Percentiles rank a stretch among this genome's conserved stretches.
Evolutionary conservation across 2,797 vertebrate genomes (phyloP).

Genomic region (Todus mexicanus): DNA sequence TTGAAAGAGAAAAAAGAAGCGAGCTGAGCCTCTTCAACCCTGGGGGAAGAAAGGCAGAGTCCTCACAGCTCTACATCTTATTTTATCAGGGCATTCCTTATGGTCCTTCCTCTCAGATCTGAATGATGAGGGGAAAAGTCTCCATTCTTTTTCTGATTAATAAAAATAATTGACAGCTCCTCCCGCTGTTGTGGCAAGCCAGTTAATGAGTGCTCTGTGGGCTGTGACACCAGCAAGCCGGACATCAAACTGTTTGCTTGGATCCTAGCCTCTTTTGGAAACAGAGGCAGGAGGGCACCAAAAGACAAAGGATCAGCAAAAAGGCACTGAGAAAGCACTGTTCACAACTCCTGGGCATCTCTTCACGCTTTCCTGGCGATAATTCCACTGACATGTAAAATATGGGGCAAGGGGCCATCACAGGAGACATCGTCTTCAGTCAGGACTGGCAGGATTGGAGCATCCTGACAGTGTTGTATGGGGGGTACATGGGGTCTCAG

Average conservation of each 20-base stretch:
- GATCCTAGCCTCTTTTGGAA: background rate
- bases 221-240: background rate
- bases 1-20: background rate
- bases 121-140: background rate
- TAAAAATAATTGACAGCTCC: background rate
- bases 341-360: background rate
- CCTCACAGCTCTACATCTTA: background rate
- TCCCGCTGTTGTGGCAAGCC: background rate
- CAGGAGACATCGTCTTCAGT: background rate
- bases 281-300: background rate
- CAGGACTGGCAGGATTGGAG: background rate
- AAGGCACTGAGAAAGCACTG: background rate
- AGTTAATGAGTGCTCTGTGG: background rate
- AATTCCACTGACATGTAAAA: background rate
- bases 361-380: background rate
- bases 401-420: background rate
- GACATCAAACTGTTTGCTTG: background rate
- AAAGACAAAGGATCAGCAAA: background rate
- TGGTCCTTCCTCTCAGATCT: background rate
- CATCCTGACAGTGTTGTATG: background rate
- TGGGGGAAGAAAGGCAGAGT: background rate
- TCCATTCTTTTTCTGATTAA: background rate
- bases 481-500: background rate
- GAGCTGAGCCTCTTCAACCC: background rate
- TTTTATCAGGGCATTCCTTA: background rate